Base-by-base conservation (phyloP, 2,888 invertebrate species). In the Lasioglossum pauxillum region DNA sequence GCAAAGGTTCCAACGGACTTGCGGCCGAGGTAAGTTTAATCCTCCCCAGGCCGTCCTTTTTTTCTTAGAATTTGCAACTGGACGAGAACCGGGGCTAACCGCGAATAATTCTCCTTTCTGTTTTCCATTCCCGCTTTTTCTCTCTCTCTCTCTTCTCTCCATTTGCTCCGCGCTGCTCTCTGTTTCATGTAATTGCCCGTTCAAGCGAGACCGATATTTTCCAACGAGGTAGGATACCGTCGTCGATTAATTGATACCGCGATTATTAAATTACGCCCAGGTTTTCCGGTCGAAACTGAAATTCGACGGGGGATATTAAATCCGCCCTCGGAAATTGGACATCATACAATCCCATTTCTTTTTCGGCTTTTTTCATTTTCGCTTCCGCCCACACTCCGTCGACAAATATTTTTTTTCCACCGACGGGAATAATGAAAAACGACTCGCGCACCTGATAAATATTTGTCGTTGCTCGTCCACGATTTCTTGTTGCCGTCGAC, bases 21-120 rank as follows among this genome's bases (percentile, higher is more conserved):
- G 77, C 38, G 64, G 31, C 38, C 23, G 10, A 27, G 27, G 46
- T 60, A 84, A 82, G 76, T 84, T 84, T 75, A 84, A 84, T 57
- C 38, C 38, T 16, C 31, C 38, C 23, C 67, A 5, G 31, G 19
- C 19, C 35, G 10, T n/a, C 12, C 46, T 49, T 64, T 53, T 31
- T 31, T 16, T 4, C 44, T 35, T 14, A 71, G 75, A 83, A 81
- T 81, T 83, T 83, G 60, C 81, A 64, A 80, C 75, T 31, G 38
- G 71, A 12, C 31, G 19, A 46, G 46, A 83, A 72, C 75, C 80
- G 75, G 75, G n/a, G 75, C 80, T 75, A 83, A 57, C 60, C 60
- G 67, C 31, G 67, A 69, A 69, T 69, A 69, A 69, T 69, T 35
- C 23, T 38, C 23, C 67, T 69, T 69, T 69, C 19, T 35, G 8